phyloP scores from a whole-genome alignment of 2,113 vertebrate genomes.

The Rhynchopsitta pachyrhyncha region DNA sequence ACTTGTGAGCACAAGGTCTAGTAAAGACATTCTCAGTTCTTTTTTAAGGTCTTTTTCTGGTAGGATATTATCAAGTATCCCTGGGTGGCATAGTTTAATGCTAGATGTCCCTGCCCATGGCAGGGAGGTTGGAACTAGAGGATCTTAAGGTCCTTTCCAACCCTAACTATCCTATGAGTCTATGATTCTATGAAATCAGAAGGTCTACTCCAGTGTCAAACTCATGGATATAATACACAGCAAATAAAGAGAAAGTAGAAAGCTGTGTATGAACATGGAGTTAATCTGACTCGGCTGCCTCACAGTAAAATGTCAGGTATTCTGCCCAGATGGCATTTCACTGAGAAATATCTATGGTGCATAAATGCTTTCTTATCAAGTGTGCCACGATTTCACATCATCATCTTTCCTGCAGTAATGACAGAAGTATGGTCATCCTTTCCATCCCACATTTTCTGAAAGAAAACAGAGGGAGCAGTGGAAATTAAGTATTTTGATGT shows the following conservation, averaged over 20 bases:
- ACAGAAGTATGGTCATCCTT: not conserved
- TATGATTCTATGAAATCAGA: not conserved
- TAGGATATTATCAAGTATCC: not conserved
- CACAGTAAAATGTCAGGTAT: not conserved
- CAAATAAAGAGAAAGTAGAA: not conserved
- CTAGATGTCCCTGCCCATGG: not conserved
- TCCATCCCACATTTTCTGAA: not conserved
- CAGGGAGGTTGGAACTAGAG: not conserved
- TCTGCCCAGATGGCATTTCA: not conserved
- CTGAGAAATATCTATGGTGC: not conserved
- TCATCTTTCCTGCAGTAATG: not conserved
- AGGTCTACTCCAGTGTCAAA: not conserved
- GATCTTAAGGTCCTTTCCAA: not conserved
- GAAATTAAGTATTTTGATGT: constrained; percentile 1
- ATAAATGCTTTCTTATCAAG: not conserved
- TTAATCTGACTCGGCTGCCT: not conserved
- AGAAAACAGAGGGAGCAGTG: constrained; percentile 22
- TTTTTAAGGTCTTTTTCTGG: not conserved
- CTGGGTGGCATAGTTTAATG: not conserved
- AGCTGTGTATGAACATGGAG: not conserved
- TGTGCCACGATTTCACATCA: not conserved
- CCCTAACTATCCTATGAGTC: not conserved
- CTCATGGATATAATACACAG: not conserved
- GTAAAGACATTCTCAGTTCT: not conserved
- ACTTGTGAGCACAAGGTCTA: not conserved